Evolutionary conservation across 2,797 vertebrate genomes (phyloP), one percentile per base, ranked within the genome.

Genomic region (Hafferia zeledoni): DNA sequence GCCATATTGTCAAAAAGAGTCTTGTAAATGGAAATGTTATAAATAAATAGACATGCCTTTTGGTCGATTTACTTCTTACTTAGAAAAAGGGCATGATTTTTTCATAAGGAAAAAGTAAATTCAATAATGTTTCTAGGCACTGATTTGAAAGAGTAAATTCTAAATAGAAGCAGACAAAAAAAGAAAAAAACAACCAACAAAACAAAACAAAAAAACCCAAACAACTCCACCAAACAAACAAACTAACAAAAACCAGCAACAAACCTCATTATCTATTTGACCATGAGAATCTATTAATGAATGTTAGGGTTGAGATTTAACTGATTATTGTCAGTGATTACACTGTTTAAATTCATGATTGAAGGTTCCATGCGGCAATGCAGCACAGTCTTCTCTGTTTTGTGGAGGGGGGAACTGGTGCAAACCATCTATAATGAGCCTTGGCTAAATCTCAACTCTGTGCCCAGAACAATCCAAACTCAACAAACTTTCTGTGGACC

Each of bases 21-120:
- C 67, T 85, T 95, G 75, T 41, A 90, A 82, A 96, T 86, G 92
- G 94, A 94, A 80, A 92, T 94, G 87, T 91, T 95, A 96, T 97
- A 96, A 91, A 97, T 96, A 93, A 97, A 97, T 96, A 94, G 77
- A 94, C 89, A 96, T 96, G 75, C 88, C 74, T 93, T 94, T 92
- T 95, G 80, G 68, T 91, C 95, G 59, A 39, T 93, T 96, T 96
- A 17, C 49, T 94, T 85, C 57, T 80, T 97, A 70, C 91, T 95
- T 64, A 78, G 52, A 67, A 75, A 83, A 83, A 86, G 49, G 81
- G 19, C 78, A 59, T 95, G 60, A 90, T 97, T 97, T 97, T 97
- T 97, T 97, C 78, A 96, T 96, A 79, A 87, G 86, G 49, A 80
- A 96, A 94, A 87, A 87, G 41, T 70, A 94, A 95, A 77, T 89